Percentiles rank a stretch among this genome's conserved stretches.
Conservation (phyloP, 1,140 invertebrate species). For the Sinonovacula constricta region DNA sequence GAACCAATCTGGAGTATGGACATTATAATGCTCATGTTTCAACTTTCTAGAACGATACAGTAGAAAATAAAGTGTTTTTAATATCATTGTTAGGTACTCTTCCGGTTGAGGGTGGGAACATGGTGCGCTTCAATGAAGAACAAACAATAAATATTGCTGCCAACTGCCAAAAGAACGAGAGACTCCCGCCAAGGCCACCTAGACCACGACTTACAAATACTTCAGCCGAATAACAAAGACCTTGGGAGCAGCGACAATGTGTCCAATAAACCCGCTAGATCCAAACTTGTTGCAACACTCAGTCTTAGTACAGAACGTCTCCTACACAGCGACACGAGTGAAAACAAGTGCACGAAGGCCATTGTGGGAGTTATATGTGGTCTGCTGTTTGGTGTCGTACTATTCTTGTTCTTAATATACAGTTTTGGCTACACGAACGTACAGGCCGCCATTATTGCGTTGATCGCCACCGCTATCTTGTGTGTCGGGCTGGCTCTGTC, state of each 20-base stretch:
- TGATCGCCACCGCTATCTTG: conserved; percentile 14
- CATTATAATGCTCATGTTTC: too few species aligned
- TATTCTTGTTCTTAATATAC: conserved; percentile 17
- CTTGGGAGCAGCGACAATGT: background rate
- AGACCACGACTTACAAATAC: background rate
- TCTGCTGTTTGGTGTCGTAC: conserved; percentile 1
- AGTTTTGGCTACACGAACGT: conserved; percentile 25
- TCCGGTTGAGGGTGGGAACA: too few species aligned
- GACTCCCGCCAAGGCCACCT: too few species aligned
- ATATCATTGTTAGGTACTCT: too few species aligned
- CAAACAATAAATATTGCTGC: too few species aligned
- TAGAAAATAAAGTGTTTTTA: too few species aligned
- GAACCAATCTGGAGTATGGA: too few species aligned
- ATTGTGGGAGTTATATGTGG: conserved; percentile 16
- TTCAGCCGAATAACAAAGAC: background rate
- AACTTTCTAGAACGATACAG: too few species aligned
- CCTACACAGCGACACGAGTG: conserved; percentile 1
- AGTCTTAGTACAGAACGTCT: conserved; percentile 41
- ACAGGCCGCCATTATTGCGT: conserved; percentile 19
- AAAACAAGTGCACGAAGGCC: conserved; percentile 19
- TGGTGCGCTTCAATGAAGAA: too few species aligned
- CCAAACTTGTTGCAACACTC: background rate
- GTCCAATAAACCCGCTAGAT: background rate
- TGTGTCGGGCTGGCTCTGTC: conserved; percentile 28
- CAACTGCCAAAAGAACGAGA: too few species aligned